phyloP scores from a whole-genome alignment of 2,113 vertebrate species.

The Odocoileus virginianus region DNA sequence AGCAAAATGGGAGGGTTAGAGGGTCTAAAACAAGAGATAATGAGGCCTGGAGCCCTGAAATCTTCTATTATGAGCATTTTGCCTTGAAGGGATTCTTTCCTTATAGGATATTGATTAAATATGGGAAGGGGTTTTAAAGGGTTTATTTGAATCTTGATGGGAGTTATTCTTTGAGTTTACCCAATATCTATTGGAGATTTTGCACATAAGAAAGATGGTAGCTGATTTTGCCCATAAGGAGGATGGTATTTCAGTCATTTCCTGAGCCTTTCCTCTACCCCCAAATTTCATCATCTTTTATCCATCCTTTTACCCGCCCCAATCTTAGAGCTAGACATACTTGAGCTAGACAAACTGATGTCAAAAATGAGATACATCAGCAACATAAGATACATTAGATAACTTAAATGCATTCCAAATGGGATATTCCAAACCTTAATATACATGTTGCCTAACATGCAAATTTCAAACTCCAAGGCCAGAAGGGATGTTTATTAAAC shows the following conservation, averaged over 20 bases:
- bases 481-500: not conserved
- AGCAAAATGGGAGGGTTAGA: not conserved
- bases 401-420: not conserved
- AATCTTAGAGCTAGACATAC: not conserved
- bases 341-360: not conserved
- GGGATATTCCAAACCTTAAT: not conserved
- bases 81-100: not conserved
- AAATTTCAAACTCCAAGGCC: not conserved
- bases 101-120: not conserved
- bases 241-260: not conserved
- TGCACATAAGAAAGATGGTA: not conserved
- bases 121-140: not conserved
- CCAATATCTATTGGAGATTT: not conserved
- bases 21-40: not conserved
- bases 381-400: not conserved
- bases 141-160: not conserved
- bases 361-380: not conserved
- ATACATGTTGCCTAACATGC: not conserved
- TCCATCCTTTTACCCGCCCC: not conserved
- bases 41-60: not conserved
- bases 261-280: not conserved
- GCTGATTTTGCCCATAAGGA: not conserved
- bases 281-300: not conserved
- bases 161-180: not conserved
- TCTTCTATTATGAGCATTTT: not conserved